Evolutionary conservation across 2,113 vertebrate genomes (phyloP), one percentile per base, ranked within the genome.

Genomic region (Alligator mississippiensis): DNA sequence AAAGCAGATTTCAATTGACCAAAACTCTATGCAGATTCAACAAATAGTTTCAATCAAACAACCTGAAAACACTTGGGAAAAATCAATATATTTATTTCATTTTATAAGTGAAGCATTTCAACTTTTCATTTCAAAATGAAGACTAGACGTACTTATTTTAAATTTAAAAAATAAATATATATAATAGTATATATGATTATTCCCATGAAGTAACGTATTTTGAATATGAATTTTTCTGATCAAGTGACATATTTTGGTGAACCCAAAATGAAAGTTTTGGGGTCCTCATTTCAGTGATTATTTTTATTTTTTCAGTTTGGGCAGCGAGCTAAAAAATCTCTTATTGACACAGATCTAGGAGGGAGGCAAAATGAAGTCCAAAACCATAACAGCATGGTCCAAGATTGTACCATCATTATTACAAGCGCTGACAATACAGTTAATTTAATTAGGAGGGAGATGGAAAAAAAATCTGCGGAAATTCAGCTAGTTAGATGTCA

Each of bases 61-160:
- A n/a, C 22, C 28, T 87, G 63, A 80, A 4, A 82, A 87, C 87
- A 85, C 58, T 14, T 70, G 90, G 93, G 90, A 87, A 88, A 88
- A 91, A 59, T 62, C 63, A 66, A 91, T 47, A 47, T 9, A 47
- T 47, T 60, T 0, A 68, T 74, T 92, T 68, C 0, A 64, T 89
- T 95, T 90, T 87, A 77, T 88, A 82, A 89, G 72, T 82, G 72
- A 47, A 47, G 47, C 47, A 47, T 47, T 47, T 47, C 47, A 47
- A 47, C 14, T 63, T 93, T 64, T 54, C 7, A 82, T 93, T 75
- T 11, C 10, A 47, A 47, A 47, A 47, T 47, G 47, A 47, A 47
- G 82, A 54, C 83, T 11, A 68, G 74, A 89, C 63, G 18, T 74
- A 16, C 15, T 68, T 77, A 1, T 9, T 78, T 82, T 18, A 47